Evolutionary conservation across 2,888 invertebrate species (phyloP), one percentile per base, ranked within the genome.

Genomic region (Ephialtes manifestator): DNA sequence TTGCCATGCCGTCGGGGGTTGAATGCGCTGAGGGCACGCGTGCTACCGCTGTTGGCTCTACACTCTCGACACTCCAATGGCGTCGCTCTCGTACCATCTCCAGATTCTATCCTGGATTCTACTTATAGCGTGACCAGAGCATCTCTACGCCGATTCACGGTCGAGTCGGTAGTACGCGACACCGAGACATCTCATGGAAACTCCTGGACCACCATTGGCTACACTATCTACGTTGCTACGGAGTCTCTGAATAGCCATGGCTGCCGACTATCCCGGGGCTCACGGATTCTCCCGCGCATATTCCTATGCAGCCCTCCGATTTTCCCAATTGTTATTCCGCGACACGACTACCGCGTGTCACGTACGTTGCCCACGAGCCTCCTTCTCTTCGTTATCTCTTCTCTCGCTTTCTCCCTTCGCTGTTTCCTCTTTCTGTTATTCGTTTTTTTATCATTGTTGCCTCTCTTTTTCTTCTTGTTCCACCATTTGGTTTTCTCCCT

Each of bases 281-380:
- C 46, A 51, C 63, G 75, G 65, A 72, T 76, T 67, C 79, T 43
- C 75, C 10, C 75, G 67, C 31, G 43, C 53, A 74, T 35, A 88
- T 88, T 88, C 88, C 88, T 89, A 89, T 89, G 88, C 89, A 90
- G 81, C 90, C 87, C 89, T 83, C 88, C 87, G 90, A 90, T 90
- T 90, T 88, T 84, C 85, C 89, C 90, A 90, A 92, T 92, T 92
- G 92, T 92, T 92, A 92, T 92, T 92, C 92, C 90, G 86, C 88
- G 90, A 89, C 89, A 87, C 88, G 88, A 86, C 87, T 81, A 82
- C 86, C 83, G 83, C 87, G 87, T 86, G 86, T 89, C 91, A 91
- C 91, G 91, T 91, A 91, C 89, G 53, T 60, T 55, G 65, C 43
- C 18, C 28, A n/a, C n/a, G 51, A 51, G n/a, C 53, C 48, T 77